phyloP scores from a whole-genome alignment of 2,797 vertebrate genomes.

The Sebastes trivittatus region DNA sequence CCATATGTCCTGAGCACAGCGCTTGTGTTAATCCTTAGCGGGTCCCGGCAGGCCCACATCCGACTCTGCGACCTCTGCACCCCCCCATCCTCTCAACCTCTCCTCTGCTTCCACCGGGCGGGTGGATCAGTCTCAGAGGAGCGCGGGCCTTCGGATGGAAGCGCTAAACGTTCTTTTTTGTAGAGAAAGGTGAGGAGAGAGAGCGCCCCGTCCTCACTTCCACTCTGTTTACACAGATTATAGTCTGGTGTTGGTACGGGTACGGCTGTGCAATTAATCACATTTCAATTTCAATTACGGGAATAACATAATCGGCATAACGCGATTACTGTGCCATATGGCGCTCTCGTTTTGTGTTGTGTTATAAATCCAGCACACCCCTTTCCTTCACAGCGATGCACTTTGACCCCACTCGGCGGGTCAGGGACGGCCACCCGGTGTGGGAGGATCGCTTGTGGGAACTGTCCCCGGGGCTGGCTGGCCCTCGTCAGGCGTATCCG shows the following conservation, averaged over 20 bases:
- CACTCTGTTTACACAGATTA: background rate
- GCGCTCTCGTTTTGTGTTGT: too few species aligned
- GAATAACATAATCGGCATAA: too few species aligned
- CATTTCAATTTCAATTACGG: too few species aligned
- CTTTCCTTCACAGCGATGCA: too few species aligned
- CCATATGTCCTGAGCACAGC: conserved; percentile 82
- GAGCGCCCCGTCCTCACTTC: background rate
- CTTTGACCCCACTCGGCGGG: too few species aligned
- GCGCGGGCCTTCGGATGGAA: background rate
- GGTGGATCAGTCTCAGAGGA: conserved; percentile 14
- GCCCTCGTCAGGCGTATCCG: accelerated
- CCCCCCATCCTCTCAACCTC: conserved; percentile 2
- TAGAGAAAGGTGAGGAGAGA: background rate
- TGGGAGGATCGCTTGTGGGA: too few species aligned
- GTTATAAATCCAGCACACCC: too few species aligned
- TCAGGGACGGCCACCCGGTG: too few species aligned
- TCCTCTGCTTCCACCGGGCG: conserved; percentile 22
- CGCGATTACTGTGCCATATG: too few species aligned
- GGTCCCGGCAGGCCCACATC: conserved; percentile 77
- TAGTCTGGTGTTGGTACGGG: background rate
- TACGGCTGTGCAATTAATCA: too few species aligned
- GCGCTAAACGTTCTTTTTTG: background rate
- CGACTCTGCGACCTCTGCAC: conserved; percentile 72
- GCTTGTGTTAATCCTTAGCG: conserved; percentile 79
- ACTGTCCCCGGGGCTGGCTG: too few species aligned